Percentiles rank a stretch among this genome's conserved stretches.
Conservation (phyloP, 2,797 vertebrate species). For the Oreortyx pictus region DNA sequence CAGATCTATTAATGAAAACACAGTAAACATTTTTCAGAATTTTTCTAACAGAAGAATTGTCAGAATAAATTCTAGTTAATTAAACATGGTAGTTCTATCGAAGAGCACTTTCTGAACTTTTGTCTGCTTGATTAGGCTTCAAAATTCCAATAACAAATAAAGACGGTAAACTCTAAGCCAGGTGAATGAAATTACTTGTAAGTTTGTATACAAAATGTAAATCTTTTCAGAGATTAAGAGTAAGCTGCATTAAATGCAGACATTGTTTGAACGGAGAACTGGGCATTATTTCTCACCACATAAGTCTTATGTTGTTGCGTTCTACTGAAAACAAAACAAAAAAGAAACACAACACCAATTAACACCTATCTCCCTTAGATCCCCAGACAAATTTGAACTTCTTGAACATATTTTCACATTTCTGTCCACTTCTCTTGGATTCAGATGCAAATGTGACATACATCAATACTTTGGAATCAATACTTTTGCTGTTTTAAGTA, state of each 20-base stretch:
- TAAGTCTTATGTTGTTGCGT: not conserved
- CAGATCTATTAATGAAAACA: not conserved
- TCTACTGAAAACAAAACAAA: not conserved
- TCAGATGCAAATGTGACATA: not conserved
- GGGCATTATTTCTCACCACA: not conserved
- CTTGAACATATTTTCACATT: not conserved
- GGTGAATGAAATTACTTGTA: not conserved
- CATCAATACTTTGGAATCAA: rapidly evolving
- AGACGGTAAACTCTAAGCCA: not conserved
- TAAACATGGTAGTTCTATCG: not conserved
- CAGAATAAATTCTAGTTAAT: not conserved
- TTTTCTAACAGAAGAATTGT: not conserved
- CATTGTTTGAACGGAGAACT: not conserved
- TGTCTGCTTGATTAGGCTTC: not conserved
- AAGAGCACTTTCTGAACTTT: not conserved
- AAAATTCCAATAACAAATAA: not conserved
- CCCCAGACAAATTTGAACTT: not conserved
- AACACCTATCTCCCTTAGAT: not conserved
- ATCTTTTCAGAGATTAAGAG: not conserved
- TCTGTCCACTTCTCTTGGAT: not conserved
- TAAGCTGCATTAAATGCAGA: not conserved
- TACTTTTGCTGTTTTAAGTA: not conserved
- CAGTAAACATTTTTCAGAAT: not conserved
- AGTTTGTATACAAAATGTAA: not conserved
- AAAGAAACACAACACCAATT: not conserved